Conservation (phyloP, 2,113 vertebrate genomes). For the Thamnaconus septentrionalis region DNA sequence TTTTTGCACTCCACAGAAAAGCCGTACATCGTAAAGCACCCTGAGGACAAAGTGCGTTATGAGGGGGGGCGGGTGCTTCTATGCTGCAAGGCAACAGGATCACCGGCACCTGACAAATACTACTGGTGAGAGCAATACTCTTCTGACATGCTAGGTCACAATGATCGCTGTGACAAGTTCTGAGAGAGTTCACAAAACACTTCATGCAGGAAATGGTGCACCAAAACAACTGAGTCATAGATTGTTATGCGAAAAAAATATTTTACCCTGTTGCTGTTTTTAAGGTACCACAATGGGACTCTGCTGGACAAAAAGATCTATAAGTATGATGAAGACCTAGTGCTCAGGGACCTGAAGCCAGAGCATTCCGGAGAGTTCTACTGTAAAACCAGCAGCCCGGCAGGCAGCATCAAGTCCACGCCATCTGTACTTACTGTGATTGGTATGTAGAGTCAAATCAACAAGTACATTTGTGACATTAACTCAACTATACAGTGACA, state of each 20-base stretch:
- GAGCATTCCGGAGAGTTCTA: constrained; percentile 85
- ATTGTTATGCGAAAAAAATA: no score
- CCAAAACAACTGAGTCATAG: no score
- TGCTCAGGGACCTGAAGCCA: constrained; percentile 71
- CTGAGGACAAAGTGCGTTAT: constrained; percentile 82
- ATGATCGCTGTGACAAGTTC: no score
- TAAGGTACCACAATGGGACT: constrained; percentile 93
- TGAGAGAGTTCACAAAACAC: no score
- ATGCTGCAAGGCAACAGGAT: constrained; percentile 89
- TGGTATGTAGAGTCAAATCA: constrained; percentile 65
- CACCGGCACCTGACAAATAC: constrained; percentile 85
- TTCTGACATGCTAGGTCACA: background rate
- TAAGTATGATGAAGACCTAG: constrained; percentile 79
- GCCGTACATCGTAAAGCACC: constrained; percentile 89
- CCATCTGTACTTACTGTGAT: constrained; percentile 81
- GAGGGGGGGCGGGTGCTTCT: constrained; percentile 85
- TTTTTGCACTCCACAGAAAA: constrained; percentile 77
- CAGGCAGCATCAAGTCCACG: constrained; percentile 83
- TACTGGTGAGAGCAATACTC: constrained; percentile 81
- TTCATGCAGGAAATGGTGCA: no score
- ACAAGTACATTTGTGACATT: no score
- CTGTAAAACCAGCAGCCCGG: constrained; percentile 87
- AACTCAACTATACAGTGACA: no score
- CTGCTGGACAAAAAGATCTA: constrained; percentile 78
- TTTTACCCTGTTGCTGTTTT: background rate